These are phyloP conservation scores for Cyprinus carpio DNA, from an alignment of 2,113 vertebrate species.

Conservation along the genomic window DNA sequence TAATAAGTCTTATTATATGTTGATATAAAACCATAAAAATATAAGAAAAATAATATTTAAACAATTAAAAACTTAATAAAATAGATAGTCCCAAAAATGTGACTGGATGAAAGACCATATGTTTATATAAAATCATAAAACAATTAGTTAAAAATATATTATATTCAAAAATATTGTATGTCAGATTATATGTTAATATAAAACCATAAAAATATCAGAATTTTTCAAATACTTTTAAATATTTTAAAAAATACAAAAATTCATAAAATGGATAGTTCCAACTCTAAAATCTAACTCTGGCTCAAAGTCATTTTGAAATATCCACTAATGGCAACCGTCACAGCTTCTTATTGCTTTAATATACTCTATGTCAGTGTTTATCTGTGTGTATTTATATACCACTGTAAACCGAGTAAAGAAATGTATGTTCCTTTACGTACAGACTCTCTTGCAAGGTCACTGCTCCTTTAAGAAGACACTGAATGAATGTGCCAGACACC, in stretches of 20 bases:
- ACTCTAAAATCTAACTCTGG: neutral
- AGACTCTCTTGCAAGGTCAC: conserved; percentile 50
- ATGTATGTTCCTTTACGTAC: conserved; percentile 19
- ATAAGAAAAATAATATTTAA: too few species aligned
- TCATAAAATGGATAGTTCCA: neutral
- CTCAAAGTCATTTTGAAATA: neutral
- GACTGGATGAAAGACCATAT: neutral
- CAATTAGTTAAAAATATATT: too few species aligned
- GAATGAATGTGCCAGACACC: conserved; percentile 44
- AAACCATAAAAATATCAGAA: neutral
- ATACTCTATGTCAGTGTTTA: neutral
- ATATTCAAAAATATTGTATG: too few species aligned
- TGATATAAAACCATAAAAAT: too few species aligned
- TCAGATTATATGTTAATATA: neutral
- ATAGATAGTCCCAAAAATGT: too few species aligned
- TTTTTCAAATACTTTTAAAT: neutral
- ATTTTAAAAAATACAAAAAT: neutral
- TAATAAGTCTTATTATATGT: too few species aligned
- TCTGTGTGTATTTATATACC: conserved; percentile 24
- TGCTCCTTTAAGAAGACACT: conserved; percentile 38
- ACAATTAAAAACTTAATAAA: too few species aligned
- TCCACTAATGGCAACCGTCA: neutral
- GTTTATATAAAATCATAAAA: neutral
- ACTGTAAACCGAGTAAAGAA: neutral
- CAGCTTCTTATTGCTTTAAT: neutral